Percentiles rank a stretch among this genome's conserved stretches.
These are phyloP conservation scores for Ips typographus DNA, from an alignment of 1,140 invertebrate species.

Conservation along the genomic window DNA sequence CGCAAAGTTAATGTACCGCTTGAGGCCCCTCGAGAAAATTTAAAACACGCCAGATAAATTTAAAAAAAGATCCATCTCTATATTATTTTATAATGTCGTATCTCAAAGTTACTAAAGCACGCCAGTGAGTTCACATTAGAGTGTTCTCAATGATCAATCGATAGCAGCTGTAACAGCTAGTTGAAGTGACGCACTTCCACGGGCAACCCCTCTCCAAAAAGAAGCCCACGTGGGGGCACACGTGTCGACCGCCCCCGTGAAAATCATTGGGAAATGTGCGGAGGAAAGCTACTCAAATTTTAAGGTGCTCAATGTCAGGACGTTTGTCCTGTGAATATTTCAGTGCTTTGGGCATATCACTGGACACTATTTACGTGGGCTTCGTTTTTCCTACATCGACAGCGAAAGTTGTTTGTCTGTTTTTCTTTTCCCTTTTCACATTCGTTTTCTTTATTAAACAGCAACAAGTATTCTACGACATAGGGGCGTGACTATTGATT, in stretches of 20 bases:
- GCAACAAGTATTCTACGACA: no score
- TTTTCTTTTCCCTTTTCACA: no score
- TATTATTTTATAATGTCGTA: neutral
- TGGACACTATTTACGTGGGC: neutral
- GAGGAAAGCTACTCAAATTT: slow-evolving; percentile 17
- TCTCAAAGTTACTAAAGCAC: neutral
- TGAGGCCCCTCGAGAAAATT: no score
- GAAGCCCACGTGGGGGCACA: slow-evolving; percentile 29
- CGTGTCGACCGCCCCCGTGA: slow-evolving; percentile 28
- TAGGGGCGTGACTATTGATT: no score
- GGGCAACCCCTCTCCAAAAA: slow-evolving; percentile 22
- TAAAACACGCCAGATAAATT: no score
- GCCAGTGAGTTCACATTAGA: slow-evolving; percentile 8
- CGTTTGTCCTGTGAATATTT: slow-evolving; percentile 13
- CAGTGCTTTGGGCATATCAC: slow-evolving; percentile 8
- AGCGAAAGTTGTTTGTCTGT: no score
- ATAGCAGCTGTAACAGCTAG: slow-evolving; percentile 27
- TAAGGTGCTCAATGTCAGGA: slow-evolving; percentile 12
- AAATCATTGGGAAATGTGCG: slow-evolving; percentile 21
- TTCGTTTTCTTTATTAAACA: no score
- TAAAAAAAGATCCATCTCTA: no score
- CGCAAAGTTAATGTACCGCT: no score
- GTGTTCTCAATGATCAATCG: slow-evolving; percentile 23
- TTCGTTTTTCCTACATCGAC: neutral
- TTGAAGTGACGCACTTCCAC: slow-evolving; percentile 27